Evolutionary conservation across 2,113 vertebrate genomes (phyloP).

Genomic region (Antigone vipio): DNA sequence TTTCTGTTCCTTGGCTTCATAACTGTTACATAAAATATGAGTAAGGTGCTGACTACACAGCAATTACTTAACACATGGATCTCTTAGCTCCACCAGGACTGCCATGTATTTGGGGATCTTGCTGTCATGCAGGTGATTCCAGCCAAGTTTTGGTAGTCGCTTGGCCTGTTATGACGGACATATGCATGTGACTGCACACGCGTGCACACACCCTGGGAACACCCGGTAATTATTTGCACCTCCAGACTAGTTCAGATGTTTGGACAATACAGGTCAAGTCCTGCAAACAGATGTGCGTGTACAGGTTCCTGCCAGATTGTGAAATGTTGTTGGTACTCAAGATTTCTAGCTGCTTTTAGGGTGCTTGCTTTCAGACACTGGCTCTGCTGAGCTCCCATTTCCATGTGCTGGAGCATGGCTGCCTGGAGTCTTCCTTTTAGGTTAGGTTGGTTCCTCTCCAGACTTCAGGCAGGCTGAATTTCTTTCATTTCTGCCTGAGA

Average conservation of each 20-base stretch:
- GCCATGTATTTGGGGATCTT: not conserved
- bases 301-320: not conserved
- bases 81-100: not conserved
- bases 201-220: not conserved
- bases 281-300: not conserved
- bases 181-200: not conserved
- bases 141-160: not conserved
- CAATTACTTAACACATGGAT: not conserved
- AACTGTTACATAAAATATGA: not conserved
- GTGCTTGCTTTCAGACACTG: not conserved
- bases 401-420: fast-evolving
- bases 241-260: not conserved
- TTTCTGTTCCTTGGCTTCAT: not conserved
- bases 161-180: not conserved
- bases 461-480: not conserved
- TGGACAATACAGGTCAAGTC: not conserved
- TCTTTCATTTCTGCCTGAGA: not conserved
- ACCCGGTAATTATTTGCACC: not conserved
- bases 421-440: not conserved
- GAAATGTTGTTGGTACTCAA: not conserved
- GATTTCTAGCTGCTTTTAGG: not conserved
- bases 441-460: not conserved
- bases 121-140: not conserved
- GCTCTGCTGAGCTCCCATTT: not conserved
- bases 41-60: not conserved